Evolutionary conservation across 2,797 vertebrate genomes (phyloP).

Genomic region (Agapornis canus): DNA sequence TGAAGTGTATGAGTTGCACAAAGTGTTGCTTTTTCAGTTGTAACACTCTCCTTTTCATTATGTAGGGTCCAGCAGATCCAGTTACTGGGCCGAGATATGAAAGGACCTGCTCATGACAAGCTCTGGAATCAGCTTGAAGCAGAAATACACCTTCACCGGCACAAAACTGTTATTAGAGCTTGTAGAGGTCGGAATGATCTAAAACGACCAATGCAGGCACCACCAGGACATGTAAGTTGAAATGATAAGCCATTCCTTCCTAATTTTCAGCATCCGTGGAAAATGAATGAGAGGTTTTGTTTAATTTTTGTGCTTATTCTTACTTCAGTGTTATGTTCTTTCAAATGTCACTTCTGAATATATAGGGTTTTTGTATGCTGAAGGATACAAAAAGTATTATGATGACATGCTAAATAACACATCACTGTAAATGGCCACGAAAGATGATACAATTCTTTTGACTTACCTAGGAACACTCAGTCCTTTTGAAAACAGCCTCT

Average conservation of each 20-base stretch:
- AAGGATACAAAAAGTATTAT: background rate
- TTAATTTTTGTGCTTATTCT: background rate
- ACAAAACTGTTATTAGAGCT: conserved; percentile 97
- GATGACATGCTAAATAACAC: background rate
- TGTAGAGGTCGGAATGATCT: conserved; percentile 94
- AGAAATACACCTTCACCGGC: conserved; percentile 97
- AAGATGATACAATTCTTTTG: background rate
- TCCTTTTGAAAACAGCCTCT: background rate
- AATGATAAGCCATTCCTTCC: background rate
- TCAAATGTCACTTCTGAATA: background rate
- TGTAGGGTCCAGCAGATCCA: conserved; percentile 97
- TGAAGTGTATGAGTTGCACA: background rate
- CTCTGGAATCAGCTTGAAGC: conserved; percentile 99
- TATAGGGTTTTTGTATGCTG: background rate
- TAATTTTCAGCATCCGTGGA: background rate
- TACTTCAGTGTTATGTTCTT: background rate
- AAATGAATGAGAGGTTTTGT: background rate
- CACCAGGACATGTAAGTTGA: conserved; percentile 90
- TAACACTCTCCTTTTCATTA: background rate
- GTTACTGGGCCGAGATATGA: conserved; percentile 95
- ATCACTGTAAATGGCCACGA: background rate
- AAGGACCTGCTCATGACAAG: conserved; percentile 97
- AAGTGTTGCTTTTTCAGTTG: background rate
- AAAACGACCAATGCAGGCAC: conserved; percentile 89
- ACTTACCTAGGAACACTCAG: background rate